Base-by-base conservation (phyloP, 2,888 invertebrate species). In the Saturnia japonica region DNA sequence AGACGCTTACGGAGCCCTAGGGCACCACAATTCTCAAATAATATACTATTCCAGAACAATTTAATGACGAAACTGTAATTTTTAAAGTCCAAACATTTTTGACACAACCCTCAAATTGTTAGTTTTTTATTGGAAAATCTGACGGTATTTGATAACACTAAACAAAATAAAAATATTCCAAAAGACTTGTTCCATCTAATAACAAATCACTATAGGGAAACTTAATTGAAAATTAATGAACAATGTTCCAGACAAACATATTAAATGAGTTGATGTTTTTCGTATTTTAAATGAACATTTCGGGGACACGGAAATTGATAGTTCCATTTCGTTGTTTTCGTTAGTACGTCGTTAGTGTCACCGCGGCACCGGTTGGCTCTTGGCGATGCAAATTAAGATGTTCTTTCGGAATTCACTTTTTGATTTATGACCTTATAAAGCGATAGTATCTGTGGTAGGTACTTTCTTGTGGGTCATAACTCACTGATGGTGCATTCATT, bases 311-410 rank as follows among this genome's bases (percentile, higher is more conserved):
- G 79, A 85, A 88, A 91, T 91, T 89, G 85, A 91, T 91, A 89
- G 89, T 88, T 89, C 81, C 83, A 85, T 90, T 89, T 85, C 78
- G 89, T 88, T 90, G 88, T 91, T 91, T 91, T 89, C 85, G 84
- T 90, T 86, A 85, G 83, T 83, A 79, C 83, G 87, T 91, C 91
- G 89, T 91, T 91, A 91, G 88, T 89, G 90, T 90, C 90, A 83
- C 84, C 80, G 88, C 88, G 90, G 89, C 90, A 83, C 84, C 80
- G 85, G 82, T 82, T 82, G 78, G 88, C 87, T 85, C 78, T 77
- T 77, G 86, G 89, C 88, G 84, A 91, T 91, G 92, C 91, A 91
- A 92, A 92, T 92, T 89, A 91, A 92, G 88, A 90, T 87, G 85
- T 91, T 89, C 81, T 77, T 83, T 84, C 79, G 83, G 86, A 88